Evolutionary conservation across 2,888 invertebrate species (phyloP).

Genomic region (Lottia scabra): DNA sequence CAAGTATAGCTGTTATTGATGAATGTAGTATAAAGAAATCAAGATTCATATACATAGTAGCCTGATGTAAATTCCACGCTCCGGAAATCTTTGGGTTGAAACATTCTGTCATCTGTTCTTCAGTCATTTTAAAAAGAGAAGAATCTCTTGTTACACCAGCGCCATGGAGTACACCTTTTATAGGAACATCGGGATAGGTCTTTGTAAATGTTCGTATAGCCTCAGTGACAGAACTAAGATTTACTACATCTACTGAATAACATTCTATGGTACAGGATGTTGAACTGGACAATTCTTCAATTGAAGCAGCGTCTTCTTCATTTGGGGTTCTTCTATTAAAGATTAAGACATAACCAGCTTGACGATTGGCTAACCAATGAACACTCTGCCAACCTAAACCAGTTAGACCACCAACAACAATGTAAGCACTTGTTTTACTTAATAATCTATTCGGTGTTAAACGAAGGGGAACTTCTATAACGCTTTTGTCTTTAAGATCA

Average conservation of each 20-base stretch:
- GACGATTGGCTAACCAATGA: slow-evolving; percentile 29
- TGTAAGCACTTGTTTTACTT: slow-evolving; percentile 26
- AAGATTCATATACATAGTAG: slow-evolving; percentile 33
- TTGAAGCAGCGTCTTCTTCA: slow-evolving; percentile 15
- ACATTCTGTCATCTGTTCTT: slow-evolving; percentile 32
- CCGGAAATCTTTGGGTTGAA: slow-evolving; percentile 50
- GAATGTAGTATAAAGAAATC: slow-evolving; percentile 56
- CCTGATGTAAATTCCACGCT: slow-evolving; percentile 49
- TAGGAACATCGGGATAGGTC: slow-evolving; percentile 14
- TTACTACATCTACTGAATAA: slow-evolving; percentile 39
- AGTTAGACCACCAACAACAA: slow-evolving; percentile 45
- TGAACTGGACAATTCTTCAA: slow-evolving; percentile 21
- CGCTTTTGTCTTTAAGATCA: background rate
- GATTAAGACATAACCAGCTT: slow-evolving; percentile 37
- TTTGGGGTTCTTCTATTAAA: slow-evolving; percentile 30
- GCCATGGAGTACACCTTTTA: slow-evolving; percentile 52
- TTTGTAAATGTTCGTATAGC: slow-evolving; percentile 27
- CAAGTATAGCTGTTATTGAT: slow-evolving; percentile 48
- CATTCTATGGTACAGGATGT: slow-evolving; percentile 29
- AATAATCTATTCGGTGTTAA: background rate
- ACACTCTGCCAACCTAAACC: slow-evolving; percentile 49
- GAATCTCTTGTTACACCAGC: slow-evolving; percentile 43
- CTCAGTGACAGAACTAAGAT: slow-evolving; percentile 28
- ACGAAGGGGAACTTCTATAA: background rate
- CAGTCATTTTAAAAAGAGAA: slow-evolving; percentile 31